phyloP scores from a whole-genome alignment of 2,888 invertebrate species.

The Parnassius glacialis region DNA sequence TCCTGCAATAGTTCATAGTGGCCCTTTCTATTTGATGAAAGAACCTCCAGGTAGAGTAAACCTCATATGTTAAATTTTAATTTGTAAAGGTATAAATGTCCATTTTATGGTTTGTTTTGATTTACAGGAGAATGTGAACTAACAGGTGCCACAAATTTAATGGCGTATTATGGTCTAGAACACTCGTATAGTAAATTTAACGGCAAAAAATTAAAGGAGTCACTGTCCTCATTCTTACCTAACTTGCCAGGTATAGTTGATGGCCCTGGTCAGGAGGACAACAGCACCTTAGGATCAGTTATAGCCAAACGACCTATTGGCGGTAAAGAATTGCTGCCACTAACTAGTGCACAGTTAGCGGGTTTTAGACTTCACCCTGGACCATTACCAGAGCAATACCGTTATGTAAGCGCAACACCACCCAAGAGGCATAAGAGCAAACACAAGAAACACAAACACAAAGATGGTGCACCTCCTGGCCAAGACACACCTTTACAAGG shows the following conservation, averaged over 20 bases:
- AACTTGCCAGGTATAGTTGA: slow-evolving; percentile 97
- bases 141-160: slow-evolving; percentile 97
- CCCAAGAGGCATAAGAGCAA: slow-evolving; percentile 97
- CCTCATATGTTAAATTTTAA: not conserved
- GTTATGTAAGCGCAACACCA: slow-evolving; percentile 94
- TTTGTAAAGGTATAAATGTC: too few species aligned
- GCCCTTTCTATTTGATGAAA: slow-evolving; percentile 99
- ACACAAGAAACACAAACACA: slow-evolving; percentile 96
- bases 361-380: slow-evolving; percentile 98
- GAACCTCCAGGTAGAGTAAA: slow-evolving; percentile 89
- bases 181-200: slow-evolving; percentile 99
- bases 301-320: slow-evolving; percentile 97
- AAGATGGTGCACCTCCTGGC: slow-evolving; percentile 89
- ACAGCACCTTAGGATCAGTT: slow-evolving; percentile 94
- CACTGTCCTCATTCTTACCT: slow-evolving; percentile 96
- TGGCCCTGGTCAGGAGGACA: slow-evolving; percentile 91
- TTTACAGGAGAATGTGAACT: slow-evolving; percentile 92
- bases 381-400: slow-evolving; percentile 97
- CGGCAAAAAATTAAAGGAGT: slow-evolving; percentile 97
- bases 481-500: slow-evolving; percentile 89
- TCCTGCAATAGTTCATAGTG: slow-evolving; percentile 97
- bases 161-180: slow-evolving; percentile 97
- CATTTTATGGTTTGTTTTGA: slow-evolving; percentile 24
- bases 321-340: slow-evolving; percentile 90
- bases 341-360: slow-evolving; percentile 93